Percentiles rank a stretch among this genome's conserved stretches.
Evolutionary conservation across 1,140 invertebrate species (phyloP).

Genomic region (Bilobella aurantiaca): DNA sequence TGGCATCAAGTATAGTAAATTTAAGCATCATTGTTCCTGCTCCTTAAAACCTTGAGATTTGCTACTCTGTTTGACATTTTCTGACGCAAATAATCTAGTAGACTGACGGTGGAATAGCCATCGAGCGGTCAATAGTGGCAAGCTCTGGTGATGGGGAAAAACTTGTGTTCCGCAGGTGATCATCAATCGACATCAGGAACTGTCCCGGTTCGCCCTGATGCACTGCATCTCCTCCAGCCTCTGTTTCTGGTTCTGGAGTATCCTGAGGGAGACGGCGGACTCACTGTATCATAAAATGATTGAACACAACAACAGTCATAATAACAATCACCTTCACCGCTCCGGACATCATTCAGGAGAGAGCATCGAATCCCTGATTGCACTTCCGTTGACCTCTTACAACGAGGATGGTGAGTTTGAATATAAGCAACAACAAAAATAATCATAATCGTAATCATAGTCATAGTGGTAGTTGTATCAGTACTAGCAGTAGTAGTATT

Average conservation of each 20-base stretch:
- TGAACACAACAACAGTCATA: conserved; percentile 25
- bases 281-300: conserved; percentile 39
- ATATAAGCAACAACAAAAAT: too few relatives aligned
- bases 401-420: conserved; percentile 21
- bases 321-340: conserved; percentile 2
- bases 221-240: conserved; percentile 60
- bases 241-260: conserved; percentile 62
- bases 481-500: too few relatives aligned
- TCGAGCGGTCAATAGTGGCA: too few relatives aligned
- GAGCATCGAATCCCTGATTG: conserved; percentile 25
- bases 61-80: too few relatives aligned
- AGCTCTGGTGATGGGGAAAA: too few relatives aligned
- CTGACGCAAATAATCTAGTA: too few relatives aligned
- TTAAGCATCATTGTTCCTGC: too few relatives aligned
- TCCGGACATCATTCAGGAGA: conserved; percentile 15
- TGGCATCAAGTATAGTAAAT: too few relatives aligned
- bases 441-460: too few relatives aligned
- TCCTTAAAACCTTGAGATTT: too few relatives aligned
- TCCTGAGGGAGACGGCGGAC: conserved; percentile 56
- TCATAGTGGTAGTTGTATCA: too few relatives aligned
- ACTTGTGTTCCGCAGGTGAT: conserved; percentile 43
- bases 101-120: too few relatives aligned
- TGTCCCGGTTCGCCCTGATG: conserved; percentile 60
- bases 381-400: conserved; percentile 36
- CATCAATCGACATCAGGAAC: conserved; percentile 47